phyloP scores from a whole-genome alignment of 2,113 vertebrate genomes.

The Pluvialis apricaria region DNA sequence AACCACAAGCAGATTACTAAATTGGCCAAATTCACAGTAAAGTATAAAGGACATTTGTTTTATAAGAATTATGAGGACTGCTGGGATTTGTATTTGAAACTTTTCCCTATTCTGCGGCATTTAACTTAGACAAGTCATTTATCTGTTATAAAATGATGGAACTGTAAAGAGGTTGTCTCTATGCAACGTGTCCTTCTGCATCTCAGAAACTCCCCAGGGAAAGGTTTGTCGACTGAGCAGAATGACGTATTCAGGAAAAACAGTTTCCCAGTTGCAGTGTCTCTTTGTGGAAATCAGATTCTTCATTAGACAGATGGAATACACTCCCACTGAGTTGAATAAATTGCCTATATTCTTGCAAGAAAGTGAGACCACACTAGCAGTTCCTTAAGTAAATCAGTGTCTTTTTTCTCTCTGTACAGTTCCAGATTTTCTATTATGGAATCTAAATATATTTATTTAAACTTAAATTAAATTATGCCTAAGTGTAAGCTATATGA shows the following conservation, averaged over 20 bases:
- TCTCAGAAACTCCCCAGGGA: conserved; percentile 9
- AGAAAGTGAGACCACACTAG: conserved; percentile 22
- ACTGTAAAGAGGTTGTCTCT: not conserved
- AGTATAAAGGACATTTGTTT: not conserved
- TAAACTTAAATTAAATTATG: not conserved
- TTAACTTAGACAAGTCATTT: not conserved
- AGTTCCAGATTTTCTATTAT: not conserved
- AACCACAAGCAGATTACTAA: not conserved
- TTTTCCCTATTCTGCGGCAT: not conserved
- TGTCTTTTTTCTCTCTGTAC: not conserved
- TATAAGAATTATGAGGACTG: not conserved
- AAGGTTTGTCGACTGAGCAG: not conserved
- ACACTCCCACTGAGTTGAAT: conserved; percentile 44
- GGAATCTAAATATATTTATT: not conserved
- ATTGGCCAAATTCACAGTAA: not conserved
- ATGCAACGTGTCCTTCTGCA: not conserved
- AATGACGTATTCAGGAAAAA: conserved; percentile 26
- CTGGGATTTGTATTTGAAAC: not conserved
- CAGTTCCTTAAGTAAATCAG: conserved; percentile 9
- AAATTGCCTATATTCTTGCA: conserved; percentile 40
- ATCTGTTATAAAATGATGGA: not conserved
- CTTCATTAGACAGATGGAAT: conserved; percentile 63
- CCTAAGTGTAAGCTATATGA: not conserved
- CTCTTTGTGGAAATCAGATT: conserved; percentile 38
- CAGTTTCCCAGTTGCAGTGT: not conserved